Evolutionary conservation across 2,113 vertebrate species (phyloP).

Genomic region (Semicossyphus pulcher): DNA sequence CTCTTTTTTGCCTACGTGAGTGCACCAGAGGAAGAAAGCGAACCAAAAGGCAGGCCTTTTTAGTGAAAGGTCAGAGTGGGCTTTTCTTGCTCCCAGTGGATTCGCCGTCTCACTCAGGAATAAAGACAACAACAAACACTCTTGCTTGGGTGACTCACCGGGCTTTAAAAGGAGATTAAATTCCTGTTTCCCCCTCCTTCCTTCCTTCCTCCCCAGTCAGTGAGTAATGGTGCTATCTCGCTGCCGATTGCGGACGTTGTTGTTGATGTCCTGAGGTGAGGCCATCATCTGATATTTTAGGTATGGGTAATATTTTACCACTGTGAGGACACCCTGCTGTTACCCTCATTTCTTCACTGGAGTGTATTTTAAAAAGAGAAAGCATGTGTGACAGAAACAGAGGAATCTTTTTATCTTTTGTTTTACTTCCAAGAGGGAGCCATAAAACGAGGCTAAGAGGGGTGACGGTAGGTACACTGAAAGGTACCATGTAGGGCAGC

Average conservation of each 20-base stretch:
- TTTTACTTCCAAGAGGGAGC: conserved; percentile 9
- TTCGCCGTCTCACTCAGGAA: conserved; percentile 49
- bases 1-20: conserved; percentile 30
- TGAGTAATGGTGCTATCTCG: conserved; percentile 43
- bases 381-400: not conserved
- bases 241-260: conserved; percentile 33
- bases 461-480: conserved; percentile 3
- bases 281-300: conserved; percentile 15
- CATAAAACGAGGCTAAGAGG: conserved; percentile 29
- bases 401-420: conserved; percentile 4
- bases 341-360: not conserved
- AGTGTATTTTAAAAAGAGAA: conserved; percentile 9
- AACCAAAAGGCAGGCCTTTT: conserved; percentile 54
- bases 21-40: conserved; percentile 22
- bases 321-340: conserved; percentile 2
- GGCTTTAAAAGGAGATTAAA: conserved; percentile 70
- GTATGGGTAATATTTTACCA: conserved; percentile 7
- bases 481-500: conserved; percentile 2
- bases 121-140: conserved; percentile 57
- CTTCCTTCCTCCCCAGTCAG: not conserved
- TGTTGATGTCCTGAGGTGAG: conserved; percentile 27
- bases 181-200: conserved; percentile 16
- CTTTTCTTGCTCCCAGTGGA: conserved; percentile 64
- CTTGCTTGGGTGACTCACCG: conserved; percentile 54
- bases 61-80: conserved; percentile 68